These are phyloP conservation scores for Leiothrix lutea DNA, from an alignment of 2,113 vertebrate species.

Conservation along the genomic window DNA sequence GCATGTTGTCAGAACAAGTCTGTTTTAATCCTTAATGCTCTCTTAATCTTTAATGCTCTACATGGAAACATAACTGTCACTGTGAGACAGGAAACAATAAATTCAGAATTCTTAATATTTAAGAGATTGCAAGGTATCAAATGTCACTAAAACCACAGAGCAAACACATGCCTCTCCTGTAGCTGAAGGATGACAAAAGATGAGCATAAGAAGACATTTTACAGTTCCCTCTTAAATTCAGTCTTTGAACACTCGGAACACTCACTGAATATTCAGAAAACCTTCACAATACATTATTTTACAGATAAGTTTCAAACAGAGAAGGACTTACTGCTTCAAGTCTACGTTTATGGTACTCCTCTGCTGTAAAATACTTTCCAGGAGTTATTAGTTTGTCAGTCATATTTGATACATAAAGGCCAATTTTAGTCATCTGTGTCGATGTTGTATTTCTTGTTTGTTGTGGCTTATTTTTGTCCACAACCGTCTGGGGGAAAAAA, in stretches of 20 bases:
- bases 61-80: background rate
- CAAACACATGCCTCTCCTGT: accelerated
- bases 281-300: background rate
- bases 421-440: constrained; percentile 90
- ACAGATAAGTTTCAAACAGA: background rate
- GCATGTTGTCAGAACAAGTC: background rate
- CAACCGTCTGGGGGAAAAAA: constrained; percentile 76
- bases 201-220: background rate
- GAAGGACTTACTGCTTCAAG: constrained; percentile 82
- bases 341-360: constrained; percentile 74
- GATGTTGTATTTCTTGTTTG: constrained; percentile 80
- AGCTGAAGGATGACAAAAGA: background rate
- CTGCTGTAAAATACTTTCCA: constrained; percentile 81
- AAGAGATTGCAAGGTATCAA: background rate
- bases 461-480: constrained; percentile 71
- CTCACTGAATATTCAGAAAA: background rate
- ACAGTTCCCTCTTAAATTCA: background rate
- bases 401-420: constrained; percentile 84
- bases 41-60: background rate
- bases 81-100: background rate
- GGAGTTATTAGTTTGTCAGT: constrained; percentile 82
- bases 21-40: background rate
- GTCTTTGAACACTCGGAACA: background rate
- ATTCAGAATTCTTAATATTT: background rate
- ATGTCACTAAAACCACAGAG: background rate